A percentile compares a stretch with the other conserved stretches of the same genome.
phyloP scores from a whole-genome alignment of 1,140 invertebrate species.

The Danaus melanippus region DNA sequence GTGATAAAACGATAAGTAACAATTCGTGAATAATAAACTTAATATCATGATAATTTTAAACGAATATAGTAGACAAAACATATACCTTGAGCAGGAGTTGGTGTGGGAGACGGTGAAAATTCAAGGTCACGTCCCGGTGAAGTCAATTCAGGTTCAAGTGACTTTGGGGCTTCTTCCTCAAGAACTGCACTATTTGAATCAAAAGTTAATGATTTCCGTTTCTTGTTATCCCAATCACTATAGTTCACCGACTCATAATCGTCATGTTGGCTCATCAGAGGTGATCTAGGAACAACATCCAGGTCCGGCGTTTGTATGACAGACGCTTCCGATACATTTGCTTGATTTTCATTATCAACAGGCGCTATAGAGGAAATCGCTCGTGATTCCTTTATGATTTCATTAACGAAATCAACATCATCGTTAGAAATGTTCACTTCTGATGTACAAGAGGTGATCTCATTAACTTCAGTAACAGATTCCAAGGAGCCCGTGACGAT shows the following conservation, averaged over 20 bases:
- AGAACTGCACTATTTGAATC: conserved; percentile 41
- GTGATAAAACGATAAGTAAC: conserved; percentile 8
- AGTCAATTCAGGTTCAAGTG: conserved; percentile 70
- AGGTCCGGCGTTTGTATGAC: conserved; percentile 28
- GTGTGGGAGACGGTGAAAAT: conserved; percentile 42
- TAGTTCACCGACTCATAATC: conserved; percentile 50
- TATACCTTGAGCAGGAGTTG: conserved; percentile 47
- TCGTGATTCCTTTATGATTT: conserved; percentile 16
- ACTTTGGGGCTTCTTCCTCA: conserved; percentile 57
- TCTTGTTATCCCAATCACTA: conserved; percentile 52
- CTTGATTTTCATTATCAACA: conserved; percentile 23
- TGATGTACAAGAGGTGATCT: neutral
- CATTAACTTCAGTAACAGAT: conserved; percentile 17
- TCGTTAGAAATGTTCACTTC: conserved; percentile 7
- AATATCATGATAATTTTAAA: no score
- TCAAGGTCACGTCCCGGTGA: conserved; percentile 60
- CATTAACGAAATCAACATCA: conserved; percentile 6
- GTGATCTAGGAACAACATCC: conserved; percentile 29
- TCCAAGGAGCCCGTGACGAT: conserved; percentile 5
- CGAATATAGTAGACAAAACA: no score
- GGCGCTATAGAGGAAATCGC: conserved; percentile 26
- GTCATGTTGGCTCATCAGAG: conserved; percentile 35
- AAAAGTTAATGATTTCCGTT: conserved; percentile 54
- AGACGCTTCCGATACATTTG: conserved; percentile 16
- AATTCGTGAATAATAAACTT: neutral